A percentile compares a stretch with the other conserved stretches of the same genome.
Evolutionary conservation across 1,140 invertebrate genomes (phyloP).

Genomic region (Samia ricini): DNA sequence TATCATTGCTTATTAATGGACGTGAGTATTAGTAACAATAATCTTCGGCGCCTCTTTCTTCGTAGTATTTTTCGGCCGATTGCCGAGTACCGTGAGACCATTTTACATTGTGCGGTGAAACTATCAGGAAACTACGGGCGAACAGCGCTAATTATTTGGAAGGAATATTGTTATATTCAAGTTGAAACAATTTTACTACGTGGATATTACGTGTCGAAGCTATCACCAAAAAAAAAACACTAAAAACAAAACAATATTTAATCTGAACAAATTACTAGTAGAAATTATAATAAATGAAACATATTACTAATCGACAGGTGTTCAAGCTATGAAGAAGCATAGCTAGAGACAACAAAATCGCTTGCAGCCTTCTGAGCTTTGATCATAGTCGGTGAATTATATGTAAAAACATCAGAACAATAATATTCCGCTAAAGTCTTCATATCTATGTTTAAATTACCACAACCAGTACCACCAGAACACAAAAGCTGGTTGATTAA

Average conservation of each 20-base stretch:
- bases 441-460: conserved; percentile 40
- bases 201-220: too few relatives aligned
- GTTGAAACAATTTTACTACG: too few relatives aligned
- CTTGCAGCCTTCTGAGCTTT: conserved; percentile 48
- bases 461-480: neutral
- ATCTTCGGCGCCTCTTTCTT: too few relatives aligned
- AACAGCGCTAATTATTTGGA: too few relatives aligned
- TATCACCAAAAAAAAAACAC: too few relatives aligned
- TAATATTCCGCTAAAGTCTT: conserved; percentile 53
- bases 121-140: too few relatives aligned
- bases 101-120: too few relatives aligned
- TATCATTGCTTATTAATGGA: too few relatives aligned
- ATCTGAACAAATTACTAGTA: neutral
- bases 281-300: conserved; percentile 21
- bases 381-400: conserved; percentile 60
- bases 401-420: conserved; percentile 57
- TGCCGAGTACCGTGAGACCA: too few relatives aligned
- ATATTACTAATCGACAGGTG: neutral
- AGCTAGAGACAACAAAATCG: conserved; percentile 34
- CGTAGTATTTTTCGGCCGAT: too few relatives aligned
- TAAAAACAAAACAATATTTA: neutral
- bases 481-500: conserved; percentile 30
- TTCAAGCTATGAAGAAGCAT: conserved; percentile 19
- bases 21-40: too few relatives aligned
- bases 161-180: too few relatives aligned